Conservation (phyloP, 2,113 vertebrate genomes). For the Romanogobio albipinnatus region DNA sequence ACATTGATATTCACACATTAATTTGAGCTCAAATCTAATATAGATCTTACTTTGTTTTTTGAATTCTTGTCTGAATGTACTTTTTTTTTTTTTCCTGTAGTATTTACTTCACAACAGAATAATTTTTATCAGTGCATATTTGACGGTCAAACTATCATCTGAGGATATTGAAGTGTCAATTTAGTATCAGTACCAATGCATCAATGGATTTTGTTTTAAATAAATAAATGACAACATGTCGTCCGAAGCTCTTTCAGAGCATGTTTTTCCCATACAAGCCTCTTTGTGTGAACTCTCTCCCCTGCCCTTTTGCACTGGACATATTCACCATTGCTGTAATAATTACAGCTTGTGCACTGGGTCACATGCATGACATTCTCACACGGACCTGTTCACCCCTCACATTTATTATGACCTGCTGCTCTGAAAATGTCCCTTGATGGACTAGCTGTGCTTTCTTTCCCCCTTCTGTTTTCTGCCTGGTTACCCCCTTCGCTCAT, state of each 20-base stretch:
- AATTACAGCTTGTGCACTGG: constrained; percentile 36
- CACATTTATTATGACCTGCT: constrained; percentile 44
- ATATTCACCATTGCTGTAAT: constrained; percentile 42
- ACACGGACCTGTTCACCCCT: constrained; percentile 40
- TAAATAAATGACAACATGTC: background rate
- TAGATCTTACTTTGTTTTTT: too few species aligned
- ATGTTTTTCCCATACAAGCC: background rate
- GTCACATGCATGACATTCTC: constrained; percentile 42
- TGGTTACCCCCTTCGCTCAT: constrained; percentile 20
- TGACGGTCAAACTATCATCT: background rate
- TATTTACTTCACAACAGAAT: too few species aligned
- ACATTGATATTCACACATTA: too few species aligned
- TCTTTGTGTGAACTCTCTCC: constrained; percentile 1
- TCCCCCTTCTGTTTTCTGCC: constrained; percentile 33
- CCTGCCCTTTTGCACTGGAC: constrained; percentile 33
- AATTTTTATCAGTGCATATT: background rate
- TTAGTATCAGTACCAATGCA: background rate
- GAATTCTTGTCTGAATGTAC: too few species aligned
- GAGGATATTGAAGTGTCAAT: background rate
- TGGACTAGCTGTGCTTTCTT: constrained; percentile 44
- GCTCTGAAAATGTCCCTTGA: constrained; percentile 27
- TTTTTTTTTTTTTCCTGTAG: too few species aligned
- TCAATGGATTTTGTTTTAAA: background rate
- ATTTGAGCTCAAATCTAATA: too few species aligned
- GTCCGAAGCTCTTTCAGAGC: background rate